These are phyloP conservation scores for Eucriotettix oculatus DNA, from an alignment of 2,888 invertebrate species.

Conservation along the genomic window DNA sequence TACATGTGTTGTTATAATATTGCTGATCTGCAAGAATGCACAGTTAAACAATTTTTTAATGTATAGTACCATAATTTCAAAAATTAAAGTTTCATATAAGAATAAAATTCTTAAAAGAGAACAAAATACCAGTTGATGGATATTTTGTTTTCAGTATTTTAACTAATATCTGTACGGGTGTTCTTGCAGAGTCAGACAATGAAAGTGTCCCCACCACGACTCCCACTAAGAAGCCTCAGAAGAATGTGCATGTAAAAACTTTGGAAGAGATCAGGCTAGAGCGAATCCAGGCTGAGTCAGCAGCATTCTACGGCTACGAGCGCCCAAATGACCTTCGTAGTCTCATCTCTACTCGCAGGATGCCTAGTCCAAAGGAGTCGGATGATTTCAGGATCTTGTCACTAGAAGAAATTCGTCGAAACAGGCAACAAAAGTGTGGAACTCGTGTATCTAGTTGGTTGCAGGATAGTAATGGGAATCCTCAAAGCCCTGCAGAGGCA, in stretches of 20 bases:
- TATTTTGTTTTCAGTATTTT: conserved; percentile 1
- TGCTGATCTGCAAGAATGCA: conserved; percentile 18
- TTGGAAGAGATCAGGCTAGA: conserved; percentile 52
- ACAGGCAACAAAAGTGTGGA: conserved; percentile 7
- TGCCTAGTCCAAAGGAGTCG: neutral
- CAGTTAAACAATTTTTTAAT: neutral
- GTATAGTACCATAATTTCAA: too few relatives aligned
- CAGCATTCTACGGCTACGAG: conserved; percentile 52
- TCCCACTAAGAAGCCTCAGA: conserved; percentile 32
- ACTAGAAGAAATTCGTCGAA: conserved; percentile 31
- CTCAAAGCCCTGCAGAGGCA: conserved; percentile 15
- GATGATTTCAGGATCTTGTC: conserved; percentile 32
- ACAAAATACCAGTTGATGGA: neutral
- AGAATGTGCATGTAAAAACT: conserved; percentile 35
- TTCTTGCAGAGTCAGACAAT: conserved; percentile 64
- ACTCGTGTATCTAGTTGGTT: neutral
- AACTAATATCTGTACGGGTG: conserved; percentile 22
- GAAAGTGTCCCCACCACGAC: conserved; percentile 49
- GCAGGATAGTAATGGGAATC: conserved; percentile 18
- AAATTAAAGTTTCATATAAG: too few relatives aligned
- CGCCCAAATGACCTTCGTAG: conserved; percentile 13
- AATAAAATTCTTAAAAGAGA: neutral
- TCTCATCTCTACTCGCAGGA: neutral
- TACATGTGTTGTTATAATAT: conserved; percentile 1
- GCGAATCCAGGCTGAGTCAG: conserved; percentile 51